Evolutionary conservation across 2,113 vertebrate genomes (phyloP).

Genomic region (Eulemur macaco): DNA sequence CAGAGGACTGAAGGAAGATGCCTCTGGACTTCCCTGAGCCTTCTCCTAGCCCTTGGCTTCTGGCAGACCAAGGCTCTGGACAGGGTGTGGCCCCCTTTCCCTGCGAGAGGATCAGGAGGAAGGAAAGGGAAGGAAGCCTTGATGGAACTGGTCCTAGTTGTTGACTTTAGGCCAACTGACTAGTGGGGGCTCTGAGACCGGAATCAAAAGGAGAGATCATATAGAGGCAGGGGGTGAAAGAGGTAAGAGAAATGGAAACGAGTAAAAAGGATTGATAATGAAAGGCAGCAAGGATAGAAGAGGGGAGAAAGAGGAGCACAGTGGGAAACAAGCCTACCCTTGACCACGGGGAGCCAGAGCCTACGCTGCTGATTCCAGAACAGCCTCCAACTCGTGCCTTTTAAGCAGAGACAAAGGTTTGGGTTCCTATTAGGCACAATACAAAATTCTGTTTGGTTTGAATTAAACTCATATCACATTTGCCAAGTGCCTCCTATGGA

Average conservation of each 20-base stretch:
- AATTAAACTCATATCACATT: neutral
- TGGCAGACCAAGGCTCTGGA: neutral
- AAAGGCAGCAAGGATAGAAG: neutral
- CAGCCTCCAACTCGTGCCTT: neutral
- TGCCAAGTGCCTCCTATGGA: neutral
- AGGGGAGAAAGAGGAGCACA: neutral
- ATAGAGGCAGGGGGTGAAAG: neutral
- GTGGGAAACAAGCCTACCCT: neutral
- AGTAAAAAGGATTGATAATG: neutral
- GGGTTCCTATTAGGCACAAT: neutral
- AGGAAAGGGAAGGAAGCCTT: neutral
- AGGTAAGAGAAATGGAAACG: neutral
- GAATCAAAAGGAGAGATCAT: slow-evolving; percentile 11
- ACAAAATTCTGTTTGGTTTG: neutral
- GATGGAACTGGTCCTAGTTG: neutral
- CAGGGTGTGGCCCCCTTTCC: neutral
- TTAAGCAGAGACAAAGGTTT: neutral
- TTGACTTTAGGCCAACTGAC: neutral
- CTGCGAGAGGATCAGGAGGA: neutral
- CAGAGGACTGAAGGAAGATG: neutral
- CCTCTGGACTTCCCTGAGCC: neutral
- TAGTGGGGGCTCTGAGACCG: neutral
- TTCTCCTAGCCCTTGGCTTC: neutral
- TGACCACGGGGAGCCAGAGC: neutral
- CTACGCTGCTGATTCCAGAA: neutral